Conservation (phyloP, 1,140 invertebrate genomes). For the Teleogryllus occipitalis region DNA sequence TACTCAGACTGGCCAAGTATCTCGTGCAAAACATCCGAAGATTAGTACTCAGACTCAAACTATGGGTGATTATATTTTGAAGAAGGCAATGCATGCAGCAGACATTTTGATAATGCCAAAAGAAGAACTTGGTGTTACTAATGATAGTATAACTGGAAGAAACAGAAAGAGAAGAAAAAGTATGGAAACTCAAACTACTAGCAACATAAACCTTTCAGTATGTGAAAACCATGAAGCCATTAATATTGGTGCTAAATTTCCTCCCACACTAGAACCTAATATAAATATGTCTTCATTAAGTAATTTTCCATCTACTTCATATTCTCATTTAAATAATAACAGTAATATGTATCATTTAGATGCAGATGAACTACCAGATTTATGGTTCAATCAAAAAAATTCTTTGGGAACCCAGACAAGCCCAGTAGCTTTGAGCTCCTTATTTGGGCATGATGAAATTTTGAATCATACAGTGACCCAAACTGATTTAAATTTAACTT, state of each 20-base stretch:
- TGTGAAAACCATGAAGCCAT: not conserved
- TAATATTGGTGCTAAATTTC: not conserved
- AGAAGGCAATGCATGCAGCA: conserved; percentile 26
- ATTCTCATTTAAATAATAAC: conserved; percentile 24
- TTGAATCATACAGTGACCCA: conserved; percentile 34
- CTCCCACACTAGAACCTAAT: not conserved
- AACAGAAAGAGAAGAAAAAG: conserved; percentile 24
- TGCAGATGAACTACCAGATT: conserved; percentile 36
- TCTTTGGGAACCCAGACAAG: conserved; percentile 40
- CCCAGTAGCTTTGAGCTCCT: conserved; percentile 26
- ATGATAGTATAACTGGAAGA: conserved; percentile 30
- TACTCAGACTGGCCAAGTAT: conserved; percentile 39
- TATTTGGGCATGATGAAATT: conserved; percentile 18
- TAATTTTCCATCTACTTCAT: conserved; percentile 32
- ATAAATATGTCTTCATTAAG: conserved; percentile 35
- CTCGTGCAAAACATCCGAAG: conserved; percentile 31
- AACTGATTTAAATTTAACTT: conserved; percentile 32
- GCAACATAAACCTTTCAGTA: no score
- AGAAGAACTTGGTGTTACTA: conserved; percentile 21
- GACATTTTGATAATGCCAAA: conserved; percentile 17
- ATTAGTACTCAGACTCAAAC: conserved; percentile 43
- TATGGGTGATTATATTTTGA: conserved; percentile 29
- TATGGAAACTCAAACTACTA: conserved; percentile 27
- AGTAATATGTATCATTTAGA: conserved; percentile 35
- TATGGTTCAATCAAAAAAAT: conserved; percentile 37